These are phyloP conservation scores for Nipponia nippon DNA, from an alignment of 2,113 vertebrate genomes.

Conservation along the genomic window DNA sequence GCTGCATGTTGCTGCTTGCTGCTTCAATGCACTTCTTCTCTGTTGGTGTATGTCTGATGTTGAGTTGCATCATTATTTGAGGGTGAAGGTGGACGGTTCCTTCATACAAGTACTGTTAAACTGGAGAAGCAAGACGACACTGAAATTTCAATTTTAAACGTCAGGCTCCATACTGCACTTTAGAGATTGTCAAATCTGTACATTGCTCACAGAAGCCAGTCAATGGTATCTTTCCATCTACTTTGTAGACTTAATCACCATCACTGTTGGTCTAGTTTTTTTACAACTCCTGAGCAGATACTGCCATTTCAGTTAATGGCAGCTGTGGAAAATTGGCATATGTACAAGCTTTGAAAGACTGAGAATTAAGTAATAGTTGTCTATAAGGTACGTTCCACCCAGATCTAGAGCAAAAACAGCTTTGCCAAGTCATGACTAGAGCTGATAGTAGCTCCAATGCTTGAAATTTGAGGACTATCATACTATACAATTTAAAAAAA, in stretches of 20 bases:
- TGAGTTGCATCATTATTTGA: neutral
- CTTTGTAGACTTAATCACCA: neutral
- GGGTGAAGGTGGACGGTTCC: conserved; percentile 23
- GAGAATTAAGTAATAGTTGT: neutral
- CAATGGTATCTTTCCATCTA: neutral
- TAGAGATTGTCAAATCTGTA: neutral
- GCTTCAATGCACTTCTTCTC: neutral
- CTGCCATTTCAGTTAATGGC: neutral
- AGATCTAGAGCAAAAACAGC: neutral
- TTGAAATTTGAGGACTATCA: neutral
- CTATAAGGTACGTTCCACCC: neutral
- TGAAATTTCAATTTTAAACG: neutral
- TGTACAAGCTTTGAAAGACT: neutral
- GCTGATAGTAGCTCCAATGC: neutral
- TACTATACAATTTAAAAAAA: neutral
- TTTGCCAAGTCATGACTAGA: neutral
- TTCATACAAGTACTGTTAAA: conserved; percentile 13
- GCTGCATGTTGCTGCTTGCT: conserved; percentile 16
- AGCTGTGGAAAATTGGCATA: neutral
- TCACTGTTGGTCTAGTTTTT: neutral
- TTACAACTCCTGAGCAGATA: neutral
- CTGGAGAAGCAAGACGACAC: neutral
- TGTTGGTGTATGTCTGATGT: neutral
- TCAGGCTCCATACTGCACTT: neutral
- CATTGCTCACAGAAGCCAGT: neutral